Conservation (phyloP, 2,113 vertebrate genomes). For the Saguinus imperator region DNA sequence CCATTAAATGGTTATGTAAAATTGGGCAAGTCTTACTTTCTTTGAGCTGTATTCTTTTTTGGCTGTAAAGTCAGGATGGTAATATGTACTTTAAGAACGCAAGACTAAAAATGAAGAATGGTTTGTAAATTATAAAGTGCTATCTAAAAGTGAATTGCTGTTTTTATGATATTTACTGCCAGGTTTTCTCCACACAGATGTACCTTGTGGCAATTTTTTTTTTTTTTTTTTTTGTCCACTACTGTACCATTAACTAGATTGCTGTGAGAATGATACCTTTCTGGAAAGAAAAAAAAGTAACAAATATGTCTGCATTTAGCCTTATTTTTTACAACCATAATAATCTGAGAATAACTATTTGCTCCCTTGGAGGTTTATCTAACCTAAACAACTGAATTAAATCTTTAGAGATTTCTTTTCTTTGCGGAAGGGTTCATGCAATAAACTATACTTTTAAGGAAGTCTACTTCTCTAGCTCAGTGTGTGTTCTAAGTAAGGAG, state of each 20-base stretch:
- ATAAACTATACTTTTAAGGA: conserved; percentile 4
- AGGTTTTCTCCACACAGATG: background rate
- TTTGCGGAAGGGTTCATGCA: background rate
- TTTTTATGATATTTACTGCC: conserved; percentile 53
- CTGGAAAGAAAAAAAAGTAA: background rate
- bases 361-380: conserved; percentile 27
- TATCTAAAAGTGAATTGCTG: conserved; percentile 42
- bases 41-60: background rate
- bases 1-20: background rate
- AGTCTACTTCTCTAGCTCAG: background rate
- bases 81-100: conserved; percentile 24
- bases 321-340: conserved; percentile 28
- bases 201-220: background rate
- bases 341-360: conserved; percentile 37
- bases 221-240: background rate
- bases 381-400: conserved; percentile 19
- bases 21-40: background rate
- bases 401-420: conserved; percentile 3
- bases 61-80: conserved; percentile 17
- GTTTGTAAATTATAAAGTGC: conserved; percentile 19
- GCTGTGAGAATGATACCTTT: conserved; percentile 26
- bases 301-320: conserved; percentile 14
- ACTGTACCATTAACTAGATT: conserved; percentile 24
- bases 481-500: background rate
- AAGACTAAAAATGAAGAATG: conserved; percentile 50